Evolutionary conservation across 2,888 invertebrate species (phyloP), one percentile per base, ranked within the genome.

Genomic region (Lagria hirta): DNA sequence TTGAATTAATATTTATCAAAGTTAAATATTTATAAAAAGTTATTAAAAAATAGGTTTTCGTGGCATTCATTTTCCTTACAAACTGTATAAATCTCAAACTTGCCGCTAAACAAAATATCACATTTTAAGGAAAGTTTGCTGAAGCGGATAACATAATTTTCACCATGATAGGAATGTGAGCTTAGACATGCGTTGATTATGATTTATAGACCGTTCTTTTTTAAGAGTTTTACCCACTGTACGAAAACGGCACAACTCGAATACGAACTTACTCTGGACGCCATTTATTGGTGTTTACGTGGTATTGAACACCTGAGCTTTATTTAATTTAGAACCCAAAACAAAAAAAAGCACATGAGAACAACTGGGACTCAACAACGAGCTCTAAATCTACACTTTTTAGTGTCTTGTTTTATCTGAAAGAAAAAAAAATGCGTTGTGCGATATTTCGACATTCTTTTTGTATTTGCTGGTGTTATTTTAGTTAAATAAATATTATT

Each of bases 121-220:
- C 36, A 42, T 42, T 47, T 47, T 36, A 37, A 47, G 37, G 37
- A 42, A 47, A 42, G 33, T 47, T 47, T 47, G 35, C 14, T 33
- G 40, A 34, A 42, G 42, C 47, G 47, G 33, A 47, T 53, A 53
- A 51, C 47, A 53, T 49, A 41, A 43, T 50, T 51, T 53, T 51
- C 46, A 24, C 46, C 48, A 46, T 47, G 46, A 53, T 53, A 51
- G 52, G 48, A 53, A 48, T 48, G 46, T 46, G 41, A 49, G 48
- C 52, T 53, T 46, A 48, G 50, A 52, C 42, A 43, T 51, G 48
- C 40, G 48, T 43, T 50, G 33, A 47, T 38, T 50, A 53, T 53
- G 52, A 53, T 53, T 53, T 53, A 53, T 47, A 47, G 37, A 47
- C n/a, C n/a, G 36, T 32, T 22, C 37, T 42, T 37, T 35, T 43